Percentiles rank a stretch among this genome's conserved stretches.
Evolutionary conservation across 2,113 vertebrate genomes (phyloP).

Genomic region (Thomomys bottae): DNA sequence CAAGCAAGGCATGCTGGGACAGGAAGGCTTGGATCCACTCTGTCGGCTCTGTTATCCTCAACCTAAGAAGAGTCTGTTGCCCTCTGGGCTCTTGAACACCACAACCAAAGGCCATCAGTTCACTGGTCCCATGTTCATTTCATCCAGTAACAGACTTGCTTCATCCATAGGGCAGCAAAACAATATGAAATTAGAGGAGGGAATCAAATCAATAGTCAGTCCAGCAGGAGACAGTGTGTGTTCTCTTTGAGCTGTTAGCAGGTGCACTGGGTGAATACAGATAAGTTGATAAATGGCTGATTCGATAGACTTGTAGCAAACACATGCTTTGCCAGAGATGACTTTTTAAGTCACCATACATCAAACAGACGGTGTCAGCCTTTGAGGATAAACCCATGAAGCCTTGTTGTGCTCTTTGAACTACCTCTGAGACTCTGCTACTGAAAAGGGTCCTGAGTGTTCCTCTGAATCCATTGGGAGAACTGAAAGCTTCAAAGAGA

Average conservation of each 20-base stretch:
- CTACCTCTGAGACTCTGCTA: slow-evolving; percentile 84
- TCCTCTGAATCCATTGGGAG: slow-evolving; percentile 85
- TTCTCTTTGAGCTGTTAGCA: slow-evolving; percentile 84
- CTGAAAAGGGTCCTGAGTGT: slow-evolving; percentile 82
- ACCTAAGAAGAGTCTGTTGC: slow-evolving; percentile 34
- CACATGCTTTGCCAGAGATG: slow-evolving; percentile 85
- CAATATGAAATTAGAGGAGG: slow-evolving; percentile 84
- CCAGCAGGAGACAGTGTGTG: slow-evolving; percentile 79
- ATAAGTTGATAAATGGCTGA: slow-evolving; percentile 88
- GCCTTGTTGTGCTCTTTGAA: slow-evolving; percentile 89
- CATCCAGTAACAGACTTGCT: slow-evolving; percentile 71
- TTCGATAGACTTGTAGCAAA: slow-evolving; percentile 86
- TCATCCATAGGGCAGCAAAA: slow-evolving; percentile 78
- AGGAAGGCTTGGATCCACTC: slow-evolving; percentile 18
- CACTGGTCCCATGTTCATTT: slow-evolving; percentile 53
- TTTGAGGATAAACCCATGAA: slow-evolving; percentile 89
- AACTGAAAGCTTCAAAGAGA: slow-evolving; percentile 87
- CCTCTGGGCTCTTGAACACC: slow-evolving; percentile 53
- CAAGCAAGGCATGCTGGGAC: slow-evolving; percentile 5
- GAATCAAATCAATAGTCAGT: slow-evolving; percentile 86
- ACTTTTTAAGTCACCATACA: slow-evolving; percentile 88
- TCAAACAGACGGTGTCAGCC: slow-evolving; percentile 88
- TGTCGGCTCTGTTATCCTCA: neutral
- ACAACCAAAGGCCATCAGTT: slow-evolving; percentile 62
- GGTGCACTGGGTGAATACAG: slow-evolving; percentile 83